Evolutionary conservation across 2,113 vertebrate genomes (phyloP).

Genomic region (Sebastes schlegelii): DNA sequence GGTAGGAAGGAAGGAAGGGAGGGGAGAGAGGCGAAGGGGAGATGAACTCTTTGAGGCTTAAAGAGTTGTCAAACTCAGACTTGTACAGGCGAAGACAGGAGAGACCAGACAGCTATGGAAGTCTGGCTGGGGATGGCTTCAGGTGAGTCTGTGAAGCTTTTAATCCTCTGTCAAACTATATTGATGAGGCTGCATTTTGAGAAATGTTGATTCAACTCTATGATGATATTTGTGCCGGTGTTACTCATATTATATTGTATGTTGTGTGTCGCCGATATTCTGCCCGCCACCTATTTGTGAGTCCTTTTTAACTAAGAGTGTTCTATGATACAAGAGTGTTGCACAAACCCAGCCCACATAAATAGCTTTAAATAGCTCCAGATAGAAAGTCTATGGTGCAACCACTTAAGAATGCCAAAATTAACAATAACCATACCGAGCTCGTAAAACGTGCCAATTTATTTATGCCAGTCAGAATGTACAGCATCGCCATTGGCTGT

Average conservation of each 20-base stretch:
- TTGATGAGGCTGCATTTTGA: not conserved
- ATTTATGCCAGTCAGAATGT: not conserved
- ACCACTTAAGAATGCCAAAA: not conserved
- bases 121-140: constrained; percentile 80
- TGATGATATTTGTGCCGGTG: not conserved
- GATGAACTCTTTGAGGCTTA: constrained; percentile 92
- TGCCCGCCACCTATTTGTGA: not conserved
- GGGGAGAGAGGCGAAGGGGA: constrained; percentile 78
- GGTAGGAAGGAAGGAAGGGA: constrained; percentile 51
- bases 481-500: not conserved
- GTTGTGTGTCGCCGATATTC: not conserved
- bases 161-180: not conserved
- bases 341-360: not conserved
- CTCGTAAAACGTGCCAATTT: not conserved
- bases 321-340: not conserved
- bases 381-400: not conserved
- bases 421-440: not conserved
- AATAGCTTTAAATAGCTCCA: not conserved
- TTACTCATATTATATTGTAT: not conserved
- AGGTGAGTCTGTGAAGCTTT: constrained; percentile 85
- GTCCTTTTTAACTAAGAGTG: not conserved
- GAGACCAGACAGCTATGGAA: constrained; percentile 90
- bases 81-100: constrained; percentile 94
- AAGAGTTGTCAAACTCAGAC: constrained; percentile 93
- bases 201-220: not conserved